Conservation (phyloP, 2,888 invertebrate species). For the Cloeon dipterum region DNA sequence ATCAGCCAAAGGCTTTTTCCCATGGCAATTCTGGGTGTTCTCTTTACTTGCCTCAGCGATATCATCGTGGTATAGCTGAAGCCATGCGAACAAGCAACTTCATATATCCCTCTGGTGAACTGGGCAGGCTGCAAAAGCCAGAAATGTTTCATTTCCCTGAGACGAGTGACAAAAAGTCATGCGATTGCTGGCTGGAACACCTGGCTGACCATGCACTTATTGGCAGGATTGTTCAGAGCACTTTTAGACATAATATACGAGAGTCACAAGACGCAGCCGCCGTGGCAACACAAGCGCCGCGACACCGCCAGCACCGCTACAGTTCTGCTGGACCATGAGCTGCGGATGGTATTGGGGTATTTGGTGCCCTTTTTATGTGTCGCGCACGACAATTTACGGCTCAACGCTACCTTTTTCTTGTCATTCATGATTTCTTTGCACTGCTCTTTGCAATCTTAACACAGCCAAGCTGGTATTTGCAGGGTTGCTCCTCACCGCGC, state of each 20-base stretch:
- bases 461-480: background rate
- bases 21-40: constrained; percentile 2
- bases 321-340: no score
- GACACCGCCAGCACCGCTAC: no score
- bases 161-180: constrained; percentile 79
- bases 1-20: constrained; percentile 13
- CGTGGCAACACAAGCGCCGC: no score
- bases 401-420: no score
- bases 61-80: constrained; percentile 57
- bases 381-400: no score
- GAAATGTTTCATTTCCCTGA: constrained; percentile 49
- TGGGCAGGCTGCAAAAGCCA: constrained; percentile 51
- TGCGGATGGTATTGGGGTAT: no score
- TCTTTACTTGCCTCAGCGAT: constrained; percentile 5
- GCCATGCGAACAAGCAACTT: constrained; percentile 70
- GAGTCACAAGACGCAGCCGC: constrained; percentile 7
- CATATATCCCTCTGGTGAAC: constrained; percentile 77
- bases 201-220: constrained; percentile 25
- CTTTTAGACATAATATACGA: no score
- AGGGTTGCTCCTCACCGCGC: background rate
- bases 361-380: no score
- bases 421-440: no score
- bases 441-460: background rate
- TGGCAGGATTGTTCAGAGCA: constrained; percentile 4
- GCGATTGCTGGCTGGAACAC: constrained; percentile 39